Percentiles rank a stretch among this genome's conserved stretches.
Conservation (phyloP, 2,113 vertebrate species). For the Cebidichthys violaceus region DNA sequence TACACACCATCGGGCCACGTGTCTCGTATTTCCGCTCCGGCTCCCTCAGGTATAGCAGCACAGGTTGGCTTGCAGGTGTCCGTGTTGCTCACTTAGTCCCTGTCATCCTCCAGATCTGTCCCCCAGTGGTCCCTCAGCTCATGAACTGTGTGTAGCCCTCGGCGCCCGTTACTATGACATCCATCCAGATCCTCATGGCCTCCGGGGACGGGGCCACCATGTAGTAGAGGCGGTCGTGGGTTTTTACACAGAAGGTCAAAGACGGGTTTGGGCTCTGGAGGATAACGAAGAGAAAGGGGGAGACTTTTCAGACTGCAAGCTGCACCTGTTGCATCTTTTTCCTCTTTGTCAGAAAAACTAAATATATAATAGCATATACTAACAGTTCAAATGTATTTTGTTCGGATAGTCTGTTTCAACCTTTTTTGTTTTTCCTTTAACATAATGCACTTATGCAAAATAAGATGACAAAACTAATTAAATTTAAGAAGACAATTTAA, state of each 20-base stretch:
- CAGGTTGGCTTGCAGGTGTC: conserved; percentile 36
- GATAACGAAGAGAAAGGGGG: conserved; percentile 9
- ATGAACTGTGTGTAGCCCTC: conserved; percentile 98
- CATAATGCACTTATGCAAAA: neutral
- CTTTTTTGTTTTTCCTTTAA: neutral
- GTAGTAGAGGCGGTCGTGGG: conserved; percentile 96
- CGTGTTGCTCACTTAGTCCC: conserved; percentile 17
- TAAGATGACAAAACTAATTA: neutral
- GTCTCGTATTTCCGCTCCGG: conserved; percentile 19
- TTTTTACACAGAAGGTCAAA: conserved; percentile 98
- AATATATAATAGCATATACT: neutral
- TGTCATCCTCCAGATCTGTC: conserved; percentile 15
- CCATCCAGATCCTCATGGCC: conserved; percentile 94
- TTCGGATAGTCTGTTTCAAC: neutral
- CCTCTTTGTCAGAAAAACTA: conserved; percentile 24
- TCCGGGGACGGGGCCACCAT: conserved; percentile 95
- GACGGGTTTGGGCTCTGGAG: conserved; percentile 92
- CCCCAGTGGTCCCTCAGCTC: conserved; percentile 82
- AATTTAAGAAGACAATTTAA: neutral
- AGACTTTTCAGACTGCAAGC: conserved; percentile 20
- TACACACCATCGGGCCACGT: neutral
- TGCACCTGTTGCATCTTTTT: conserved; percentile 58
- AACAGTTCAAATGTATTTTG: neutral
- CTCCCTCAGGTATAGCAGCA: conserved; percentile 27
- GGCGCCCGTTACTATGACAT: conserved; percentile 93